Base-by-base conservation (phyloP, 2,888 invertebrate genomes). In the Pinctada fucata region DNA sequence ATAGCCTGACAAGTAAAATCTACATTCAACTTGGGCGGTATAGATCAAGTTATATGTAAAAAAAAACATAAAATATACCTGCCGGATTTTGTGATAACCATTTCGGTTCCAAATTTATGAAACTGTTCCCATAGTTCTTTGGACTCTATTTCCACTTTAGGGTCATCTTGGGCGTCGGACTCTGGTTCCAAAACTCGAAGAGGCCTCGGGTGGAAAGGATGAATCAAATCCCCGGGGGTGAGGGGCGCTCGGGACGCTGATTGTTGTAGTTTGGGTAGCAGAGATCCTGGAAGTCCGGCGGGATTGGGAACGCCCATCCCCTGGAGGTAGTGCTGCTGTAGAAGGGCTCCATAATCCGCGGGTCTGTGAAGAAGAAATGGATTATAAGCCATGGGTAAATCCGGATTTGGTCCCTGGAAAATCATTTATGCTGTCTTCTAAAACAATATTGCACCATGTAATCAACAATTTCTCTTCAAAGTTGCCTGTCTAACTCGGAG, bases 51-150 rank as follows among this genome's bases (percentile, higher is more conserved):
- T 31, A 31, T 31, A 31, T 31, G 31, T 31, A 31, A 31, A 31
- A 31, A 52, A 2, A 67, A 52, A 66, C 50, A 68, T 50, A 63
- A 78, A 74, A 75, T 13, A 51, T 95, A 99, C 99, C 99, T 96
- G 94, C 99, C 99, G 93, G 98, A 98, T 93, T 99, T 99, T 90
- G 99, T 99, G 95, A 99, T 99, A 94, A 99, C 99, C 99, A 99
- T 99, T 94, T 99, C 99, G 91, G 99, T 99, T 93, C 99, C 99
- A 90, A 98, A 95, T 93, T 97, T 97, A 94, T 99, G 98, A 93
- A 99, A 99, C 94, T 97, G 97, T 94, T 98, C 98, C 99, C 99
- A 99, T 89, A 99, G 95, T 92, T 99, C 98, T 93, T 98, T 98
- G 91, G 97, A 97, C 93, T 99, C 99, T 86, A 99, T 95, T 84